Evolutionary conservation across 2,113 vertebrate species (phyloP).

Genomic region (Microcebus ravelobensis): DNA sequence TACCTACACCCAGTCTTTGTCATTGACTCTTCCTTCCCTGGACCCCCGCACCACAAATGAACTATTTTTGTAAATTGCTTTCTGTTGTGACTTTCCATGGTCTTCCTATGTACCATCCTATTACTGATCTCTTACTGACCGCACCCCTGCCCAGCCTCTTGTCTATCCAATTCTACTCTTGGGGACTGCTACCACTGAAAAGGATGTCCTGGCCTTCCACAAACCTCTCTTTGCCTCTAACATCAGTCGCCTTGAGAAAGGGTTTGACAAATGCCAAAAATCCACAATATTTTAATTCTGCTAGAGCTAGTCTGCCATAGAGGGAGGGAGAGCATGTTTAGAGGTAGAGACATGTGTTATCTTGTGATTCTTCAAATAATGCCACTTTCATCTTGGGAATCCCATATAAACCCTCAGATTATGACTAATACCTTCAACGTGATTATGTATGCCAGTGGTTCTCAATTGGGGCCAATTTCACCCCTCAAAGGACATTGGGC

Average conservation of each 20-base stretch:
- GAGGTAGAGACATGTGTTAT: not conserved
- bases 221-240: not conserved
- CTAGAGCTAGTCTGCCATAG: too few relatives aligned
- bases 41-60: fast-evolving
- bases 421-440: fast-evolving
- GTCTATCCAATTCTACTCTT: not conserved
- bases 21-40: not conserved
- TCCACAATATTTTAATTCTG: not conserved
- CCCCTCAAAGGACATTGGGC: not conserved
- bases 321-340: not conserved
- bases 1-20: not conserved
- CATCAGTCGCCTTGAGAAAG: not conserved
- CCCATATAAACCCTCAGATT: not conserved
- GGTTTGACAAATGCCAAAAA: not conserved
- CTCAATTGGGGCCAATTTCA: not conserved
- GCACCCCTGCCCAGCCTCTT: not conserved
- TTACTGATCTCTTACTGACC: not conserved
- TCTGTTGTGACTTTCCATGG: not conserved
- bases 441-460: not conserved
- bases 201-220: not conserved
- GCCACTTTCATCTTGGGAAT: not conserved
- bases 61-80: not conserved
- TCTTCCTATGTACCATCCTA: not conserved
- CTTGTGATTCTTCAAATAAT: not conserved
- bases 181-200: not conserved